A percentile compares a stretch with the other conserved stretches of the same genome.
Evolutionary conservation across 2,113 vertebrate genomes (phyloP).

Genomic region (Poecilia latipinna): DNA sequence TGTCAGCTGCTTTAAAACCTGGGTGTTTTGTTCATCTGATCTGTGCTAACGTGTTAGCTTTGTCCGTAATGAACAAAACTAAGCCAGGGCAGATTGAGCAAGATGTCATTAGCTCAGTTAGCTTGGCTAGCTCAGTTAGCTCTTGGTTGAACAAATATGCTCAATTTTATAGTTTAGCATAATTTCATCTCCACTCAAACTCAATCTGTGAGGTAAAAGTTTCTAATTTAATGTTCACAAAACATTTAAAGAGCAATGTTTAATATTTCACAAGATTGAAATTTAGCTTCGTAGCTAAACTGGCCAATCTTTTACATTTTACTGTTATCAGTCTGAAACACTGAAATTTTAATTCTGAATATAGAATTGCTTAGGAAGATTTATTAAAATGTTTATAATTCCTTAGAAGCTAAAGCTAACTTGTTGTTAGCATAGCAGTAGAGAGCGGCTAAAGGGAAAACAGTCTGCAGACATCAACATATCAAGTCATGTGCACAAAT

Average conservation of each 20-base stretch:
- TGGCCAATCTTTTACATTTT: not conserved
- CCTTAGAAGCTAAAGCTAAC: not conserved
- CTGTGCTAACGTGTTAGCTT: not conserved
- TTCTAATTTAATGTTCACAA: not conserved
- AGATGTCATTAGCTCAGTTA: not conserved
- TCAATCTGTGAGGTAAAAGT: not conserved
- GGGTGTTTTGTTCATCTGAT: not conserved
- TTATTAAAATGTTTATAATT: not conserved
- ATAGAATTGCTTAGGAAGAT: not conserved
- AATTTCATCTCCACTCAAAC: not conserved
- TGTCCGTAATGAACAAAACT: not conserved
- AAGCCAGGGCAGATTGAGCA: not conserved
- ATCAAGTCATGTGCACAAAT: constrained; percentile 30
- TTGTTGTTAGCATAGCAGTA: not conserved
- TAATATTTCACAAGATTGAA: not conserved
- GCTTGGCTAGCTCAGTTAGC: not conserved
- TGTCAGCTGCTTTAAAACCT: not conserved
- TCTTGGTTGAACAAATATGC: not conserved
- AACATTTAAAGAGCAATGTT: not conserved
- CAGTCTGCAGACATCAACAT: constrained; percentile 5
- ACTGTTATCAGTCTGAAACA: not conserved
- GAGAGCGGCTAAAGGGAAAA: not conserved
- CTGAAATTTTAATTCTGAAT: not conserved
- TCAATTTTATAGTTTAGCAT: not conserved
- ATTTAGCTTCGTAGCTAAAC: not conserved